Base-by-base conservation (phyloP, 2,888 invertebrate species). In the Pheosia tremula region DNA sequence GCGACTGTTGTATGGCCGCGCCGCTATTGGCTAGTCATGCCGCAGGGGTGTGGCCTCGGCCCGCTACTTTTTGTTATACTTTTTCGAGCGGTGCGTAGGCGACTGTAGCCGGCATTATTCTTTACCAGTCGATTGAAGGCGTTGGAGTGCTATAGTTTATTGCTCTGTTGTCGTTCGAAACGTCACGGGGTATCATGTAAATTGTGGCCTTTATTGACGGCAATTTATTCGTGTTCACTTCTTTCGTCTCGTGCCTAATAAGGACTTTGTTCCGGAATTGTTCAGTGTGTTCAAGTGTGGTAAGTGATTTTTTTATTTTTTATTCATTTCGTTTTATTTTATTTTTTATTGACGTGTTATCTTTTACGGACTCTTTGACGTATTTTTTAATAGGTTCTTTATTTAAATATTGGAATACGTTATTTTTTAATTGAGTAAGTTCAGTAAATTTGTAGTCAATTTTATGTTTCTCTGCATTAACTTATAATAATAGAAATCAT, bases 101-200 rank as follows among this genome's bases (percentile, higher is more conserved):
- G 90, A 91, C 81, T 82, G 84, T 78, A 73, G 79, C 75, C 84
- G 82, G 81, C 83, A 89, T 89, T 93, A 93, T 91, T 93, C 91
- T 87, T 78, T 84, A 85, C 83, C 93, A 91, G 93, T 92, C 92
- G 90, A 86, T 89, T 87, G 91, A 86, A 89, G 87, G 90, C 91
- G 89, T 91, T 84, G 89, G 92, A 88, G 92, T 90, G 90, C 86
- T 88, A 89, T 92, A 90, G 90, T 93, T 92, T 93, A 92, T 92
- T 86, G 80, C 85, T 85, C 84, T 84, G 87, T 87, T 86, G 87
- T 83, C 80, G 81, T 82, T 79, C 66, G 72, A 84, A 77, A 83
- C 83, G 77, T 88, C 86, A 86, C 83, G 79, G 84, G 80, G 83
- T 88, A 83, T 86, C 83, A 86, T 87, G 85, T 88, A 87, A 87